Evolutionary conservation across 2,797 vertebrate genomes (phyloP).

Genomic region (Siniperca undulata): DNA sequence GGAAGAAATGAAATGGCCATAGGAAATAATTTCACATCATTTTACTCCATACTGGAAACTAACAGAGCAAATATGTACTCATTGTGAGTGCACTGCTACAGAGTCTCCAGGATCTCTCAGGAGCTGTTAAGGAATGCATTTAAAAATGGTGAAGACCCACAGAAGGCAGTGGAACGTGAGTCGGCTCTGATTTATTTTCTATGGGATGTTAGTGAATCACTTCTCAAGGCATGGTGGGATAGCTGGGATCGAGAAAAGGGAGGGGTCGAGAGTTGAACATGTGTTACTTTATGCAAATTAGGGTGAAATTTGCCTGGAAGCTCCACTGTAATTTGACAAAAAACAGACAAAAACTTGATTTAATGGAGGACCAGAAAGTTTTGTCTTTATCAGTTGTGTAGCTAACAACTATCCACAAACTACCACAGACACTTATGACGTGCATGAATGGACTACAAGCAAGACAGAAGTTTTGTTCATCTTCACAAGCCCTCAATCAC

Average conservation of each 20-base stretch:
- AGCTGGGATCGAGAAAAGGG: background rate
- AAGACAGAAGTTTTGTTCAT: no score
- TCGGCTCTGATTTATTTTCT: background rate
- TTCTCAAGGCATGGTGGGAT: background rate
- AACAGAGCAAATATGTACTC: slow-evolving; percentile 10
- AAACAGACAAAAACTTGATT: background rate
- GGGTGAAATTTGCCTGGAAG: background rate
- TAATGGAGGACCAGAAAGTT: no score
- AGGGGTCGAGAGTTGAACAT: background rate
- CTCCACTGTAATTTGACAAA: background rate
- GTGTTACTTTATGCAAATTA: background rate
- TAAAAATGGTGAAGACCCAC: background rate
- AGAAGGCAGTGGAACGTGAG: background rate
- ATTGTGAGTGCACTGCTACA: background rate
- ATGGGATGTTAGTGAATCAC: background rate
- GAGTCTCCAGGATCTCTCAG: background rate
- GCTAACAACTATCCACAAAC: no score
- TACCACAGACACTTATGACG: no score
- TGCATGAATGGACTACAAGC: no score
- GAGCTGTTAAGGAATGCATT: background rate
- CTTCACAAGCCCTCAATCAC: no score
- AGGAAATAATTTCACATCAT: slow-evolving; percentile 16
- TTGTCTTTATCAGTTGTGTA: no score
- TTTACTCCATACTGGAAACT: background rate
- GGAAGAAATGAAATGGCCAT: background rate